Evolutionary conservation across 2,888 invertebrate genomes (phyloP), one percentile per base, ranked within the genome.

Genomic region (Diplolepis rosae): DNA sequence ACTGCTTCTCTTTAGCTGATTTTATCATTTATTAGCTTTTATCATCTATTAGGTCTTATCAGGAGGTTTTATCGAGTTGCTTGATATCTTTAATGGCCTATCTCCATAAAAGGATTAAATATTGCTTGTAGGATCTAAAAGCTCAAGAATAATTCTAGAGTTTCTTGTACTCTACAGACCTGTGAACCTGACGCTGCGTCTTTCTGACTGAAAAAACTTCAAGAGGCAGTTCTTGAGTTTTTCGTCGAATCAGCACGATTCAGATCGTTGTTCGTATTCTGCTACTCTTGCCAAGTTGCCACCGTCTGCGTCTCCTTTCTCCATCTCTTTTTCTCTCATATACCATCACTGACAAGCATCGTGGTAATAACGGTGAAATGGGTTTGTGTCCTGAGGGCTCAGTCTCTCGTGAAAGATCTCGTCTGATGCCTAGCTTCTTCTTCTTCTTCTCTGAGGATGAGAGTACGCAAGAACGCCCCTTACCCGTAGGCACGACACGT

Each of bases 281-380:
- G 6, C 22, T 9, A 32, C 11, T 35, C 15, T 15, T 28, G 50
- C 32, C 32, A 50, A 52, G 22, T 65, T 15, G 51, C 32, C 69
- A 28, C 61, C 30, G 74, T 75, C 70, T 77, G 71, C 70, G n/a
- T 75, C 69, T 74, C 68, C 74, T 65, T 68, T 74, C 67, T 66
- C 71, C 70, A 69, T 69, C 74, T 77, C 74, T 66, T 71, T 74
- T 65, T 70, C 71, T 66, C 69, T 56, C 65, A 45, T 45, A 65
- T n/a, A 66, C 54, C 71, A 65, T 48, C 56, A 51, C 42, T 45
- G 66, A 67, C 61, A 73, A 71, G 72, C 39, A 70, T 67, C 72
- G 65, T 68, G 70, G 72, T 79, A 80, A 82, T 84, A 83, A 84
- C 81, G 78, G 79, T 75, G 77, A 80, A 83, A 84, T 82, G 80